These are phyloP conservation scores for Scophthalmus maximus DNA, from an alignment of 2,113 vertebrate genomes.

Conservation along the genomic window DNA sequence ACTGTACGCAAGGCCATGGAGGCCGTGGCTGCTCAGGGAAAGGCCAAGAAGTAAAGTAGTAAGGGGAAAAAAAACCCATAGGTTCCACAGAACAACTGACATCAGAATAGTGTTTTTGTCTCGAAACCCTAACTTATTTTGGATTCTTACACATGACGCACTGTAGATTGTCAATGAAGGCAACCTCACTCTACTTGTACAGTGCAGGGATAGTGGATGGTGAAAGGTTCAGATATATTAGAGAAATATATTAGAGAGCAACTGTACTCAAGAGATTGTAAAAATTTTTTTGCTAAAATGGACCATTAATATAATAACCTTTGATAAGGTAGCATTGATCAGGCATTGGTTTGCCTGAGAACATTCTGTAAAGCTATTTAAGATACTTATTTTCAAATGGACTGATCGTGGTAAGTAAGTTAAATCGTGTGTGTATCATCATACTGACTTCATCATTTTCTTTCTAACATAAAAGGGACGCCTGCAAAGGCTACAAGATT, in stretches of 20 bases:
- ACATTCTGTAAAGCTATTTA: no score
- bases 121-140: conserved; percentile 42
- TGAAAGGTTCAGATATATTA: conserved; percentile 5
- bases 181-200: conserved; percentile 8
- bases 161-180: conserved; percentile 20
- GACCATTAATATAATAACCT: background rate
- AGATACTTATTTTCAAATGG: background rate
- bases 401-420: background rate
- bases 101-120: conserved; percentile 35
- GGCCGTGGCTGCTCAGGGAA: conserved; percentile 96
- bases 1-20: conserved; percentile 98
- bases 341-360: background rate
- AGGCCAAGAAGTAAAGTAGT: conserved; percentile 81
- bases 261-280: conserved; percentile 51
- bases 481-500: background rate
- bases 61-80: background rate
- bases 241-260: background rate
- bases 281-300: conserved; percentile 22
- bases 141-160: conserved; percentile 20
- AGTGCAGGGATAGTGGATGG: conserved; percentile 5
- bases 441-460: background rate
- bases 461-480: conserved; percentile 17
- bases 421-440: background rate
- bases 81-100: conserved; percentile 27
- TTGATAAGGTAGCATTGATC: background rate